Evolutionary conservation across 2,797 vertebrate genomes (phyloP), one percentile per base, ranked within the genome.

Genomic region (Sylvia borin): DNA sequence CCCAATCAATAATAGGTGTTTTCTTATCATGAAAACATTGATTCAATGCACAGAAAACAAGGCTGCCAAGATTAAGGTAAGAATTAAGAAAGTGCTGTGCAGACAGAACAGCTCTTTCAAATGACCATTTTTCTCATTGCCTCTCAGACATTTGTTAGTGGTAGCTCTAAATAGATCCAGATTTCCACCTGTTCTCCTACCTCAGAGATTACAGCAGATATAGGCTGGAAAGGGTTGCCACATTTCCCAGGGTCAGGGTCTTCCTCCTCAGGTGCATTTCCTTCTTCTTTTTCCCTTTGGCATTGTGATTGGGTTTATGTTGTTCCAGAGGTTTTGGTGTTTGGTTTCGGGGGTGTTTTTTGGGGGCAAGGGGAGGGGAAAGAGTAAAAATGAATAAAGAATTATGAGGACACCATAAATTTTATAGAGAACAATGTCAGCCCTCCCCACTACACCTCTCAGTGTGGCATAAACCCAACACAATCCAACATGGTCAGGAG

Each of bases 211-310:
- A 99, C 97, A 66, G 97, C 93, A 94, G 97, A 95, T 97, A 99
- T 98, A 64, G 98, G 98, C 97, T 98, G 98, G 97, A 99, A 98
- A 67, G 98, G 98, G 84, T 98, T 98, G 85, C 86, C 97, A 77
- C 17, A 57, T 93, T 96, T 95, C 25, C 72, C 83, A 95, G 96
- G 95, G 62, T 97, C 97, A 91, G 97, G 91, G 53, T 98, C 98
- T 86, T 97, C 90, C 29, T 97, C 97, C 66, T 97, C 97, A 40
- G 96, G 87, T 82, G 88, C 50, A 26, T 53, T 95, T 70, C 96
- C 98, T 89, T 98, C 98, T 74, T 99, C 98, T 47, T 76, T 96
- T 88, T 99, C 98, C 95, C 97, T 97, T 73, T 97, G 97, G n/a
- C 98, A 98, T 98, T 98, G 95, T 88, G 85, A 32, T 90, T 76